phyloP scores from a whole-genome alignment of 1,140 invertebrate species.

The Trissolcus basalis region DNA sequence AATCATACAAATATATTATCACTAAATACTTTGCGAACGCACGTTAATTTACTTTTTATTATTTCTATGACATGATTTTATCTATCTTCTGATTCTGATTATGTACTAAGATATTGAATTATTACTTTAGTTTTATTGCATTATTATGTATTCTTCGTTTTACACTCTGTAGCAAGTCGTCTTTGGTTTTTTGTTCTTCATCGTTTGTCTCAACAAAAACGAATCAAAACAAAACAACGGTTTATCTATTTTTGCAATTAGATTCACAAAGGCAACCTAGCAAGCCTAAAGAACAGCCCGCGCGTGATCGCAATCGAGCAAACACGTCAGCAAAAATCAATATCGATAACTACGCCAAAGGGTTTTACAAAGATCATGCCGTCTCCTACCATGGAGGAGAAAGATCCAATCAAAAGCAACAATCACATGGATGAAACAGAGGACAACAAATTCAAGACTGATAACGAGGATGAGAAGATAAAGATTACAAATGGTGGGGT shows the following conservation, averaged over 20 bases:
- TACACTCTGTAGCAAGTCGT: too few relatives aligned
- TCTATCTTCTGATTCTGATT: too few relatives aligned
- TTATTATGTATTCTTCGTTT: too few relatives aligned
- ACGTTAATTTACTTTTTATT: too few relatives aligned
- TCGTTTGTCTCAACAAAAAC: constrained; percentile 11
- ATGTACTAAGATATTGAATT: too few relatives aligned
- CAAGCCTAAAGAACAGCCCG: constrained; percentile 71
- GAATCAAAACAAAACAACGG: constrained; percentile 44
- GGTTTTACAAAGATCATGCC: constrained; percentile 63
- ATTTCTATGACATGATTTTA: too few relatives aligned
- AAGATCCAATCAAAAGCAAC: constrained; percentile 63
- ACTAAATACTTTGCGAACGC: too few relatives aligned
- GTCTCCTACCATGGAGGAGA: constrained; percentile 61
- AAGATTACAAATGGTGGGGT: constrained; percentile 71
- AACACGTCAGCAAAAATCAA: constrained; percentile 65
- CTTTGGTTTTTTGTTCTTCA: constrained; percentile 7
- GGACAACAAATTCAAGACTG: constrained; percentile 61
- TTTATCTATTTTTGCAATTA: constrained; percentile 59
- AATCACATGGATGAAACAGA: constrained; percentile 54
- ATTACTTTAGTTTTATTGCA: too few relatives aligned
- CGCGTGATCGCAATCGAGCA: constrained; percentile 69
- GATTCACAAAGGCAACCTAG: constrained; percentile 76
- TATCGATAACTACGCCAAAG: constrained; percentile 66
- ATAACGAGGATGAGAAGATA: constrained; percentile 66
- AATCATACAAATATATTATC: too few relatives aligned